phyloP scores from a whole-genome alignment of 1,140 invertebrate species.

The Steinernema feltiae region DNA sequence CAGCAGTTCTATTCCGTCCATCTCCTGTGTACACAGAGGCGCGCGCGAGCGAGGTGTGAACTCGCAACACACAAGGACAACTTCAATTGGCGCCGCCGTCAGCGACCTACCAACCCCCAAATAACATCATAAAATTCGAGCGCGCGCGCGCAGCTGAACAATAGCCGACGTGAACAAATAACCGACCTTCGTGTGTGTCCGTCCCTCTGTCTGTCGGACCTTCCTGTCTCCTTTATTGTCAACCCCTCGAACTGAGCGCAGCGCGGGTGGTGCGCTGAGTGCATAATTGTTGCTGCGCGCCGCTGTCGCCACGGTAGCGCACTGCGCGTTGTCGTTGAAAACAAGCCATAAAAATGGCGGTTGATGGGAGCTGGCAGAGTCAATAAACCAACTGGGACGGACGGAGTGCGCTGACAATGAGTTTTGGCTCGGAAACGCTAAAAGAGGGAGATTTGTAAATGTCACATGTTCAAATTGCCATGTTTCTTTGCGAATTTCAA shows the following conservation, averaged over 20 bases:
- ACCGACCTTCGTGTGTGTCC: not conserved
- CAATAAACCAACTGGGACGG: not conserved
- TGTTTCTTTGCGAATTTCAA: not conserved
- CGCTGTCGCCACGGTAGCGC: conserved; percentile 10
- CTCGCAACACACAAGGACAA: not conserved
- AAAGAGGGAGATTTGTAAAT: not conserved
- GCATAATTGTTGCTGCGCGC: not conserved
- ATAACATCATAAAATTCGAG: conserved; percentile 10
- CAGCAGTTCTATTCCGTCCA: not conserved
- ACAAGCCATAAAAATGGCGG: not conserved
- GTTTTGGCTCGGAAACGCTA: not conserved
- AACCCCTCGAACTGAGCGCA: too few species aligned
- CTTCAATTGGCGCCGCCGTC: not conserved
- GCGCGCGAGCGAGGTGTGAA: not conserved
- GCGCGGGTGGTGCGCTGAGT: not conserved
- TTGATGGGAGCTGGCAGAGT: not conserved
- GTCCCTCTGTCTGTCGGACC: too few species aligned
- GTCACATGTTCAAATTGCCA: not conserved
- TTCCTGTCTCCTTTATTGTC: too few species aligned
- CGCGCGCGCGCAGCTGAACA: not conserved
- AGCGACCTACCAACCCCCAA: not conserved
- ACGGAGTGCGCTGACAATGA: too few species aligned
- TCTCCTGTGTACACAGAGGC: not conserved
- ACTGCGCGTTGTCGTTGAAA: not conserved
- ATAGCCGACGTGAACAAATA: not conserved